Conservation (phyloP, 2,888 invertebrate genomes). For the Athalia circularis region DNA sequence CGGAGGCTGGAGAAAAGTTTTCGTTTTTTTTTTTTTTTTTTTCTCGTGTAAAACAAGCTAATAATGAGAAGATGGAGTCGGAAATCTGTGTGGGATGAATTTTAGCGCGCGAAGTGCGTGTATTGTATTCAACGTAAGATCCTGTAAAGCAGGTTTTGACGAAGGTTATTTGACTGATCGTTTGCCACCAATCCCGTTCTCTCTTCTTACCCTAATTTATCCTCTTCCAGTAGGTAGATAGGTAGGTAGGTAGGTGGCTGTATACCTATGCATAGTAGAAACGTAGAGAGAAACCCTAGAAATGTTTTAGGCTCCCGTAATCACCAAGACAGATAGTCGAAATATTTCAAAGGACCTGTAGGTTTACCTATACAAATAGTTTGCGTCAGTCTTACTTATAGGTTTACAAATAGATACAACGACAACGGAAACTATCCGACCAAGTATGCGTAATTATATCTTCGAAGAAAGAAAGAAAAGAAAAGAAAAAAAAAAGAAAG, state of each 20-base stretch:
- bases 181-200: not conserved
- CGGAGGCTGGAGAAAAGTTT: too few relatives aligned
- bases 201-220: conserved; percentile 24
- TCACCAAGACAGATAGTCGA: conserved; percentile 23
- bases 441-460: too few relatives aligned
- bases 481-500: not conserved
- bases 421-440: too few relatives aligned
- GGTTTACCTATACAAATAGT: not conserved
- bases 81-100: not conserved
- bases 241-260: too few relatives aligned
- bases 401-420: conserved; percentile 17
- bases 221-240: not conserved
- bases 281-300: conserved; percentile 8
- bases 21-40: too few relatives aligned
- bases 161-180: conserved; percentile 38
- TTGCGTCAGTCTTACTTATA: not conserved
- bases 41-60: too few relatives aligned
- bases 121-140: not conserved
- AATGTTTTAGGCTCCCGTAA: conserved; percentile 35
- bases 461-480: not conserved
- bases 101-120: not conserved
- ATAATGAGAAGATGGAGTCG: too few relatives aligned
- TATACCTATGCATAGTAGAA: too few relatives aligned
- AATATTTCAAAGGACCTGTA: conserved; percentile 30
- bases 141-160: not conserved